Evolutionary conservation across 2,797 vertebrate genomes (phyloP).

Genomic region (Notoglanidium macrostoma): DNA sequence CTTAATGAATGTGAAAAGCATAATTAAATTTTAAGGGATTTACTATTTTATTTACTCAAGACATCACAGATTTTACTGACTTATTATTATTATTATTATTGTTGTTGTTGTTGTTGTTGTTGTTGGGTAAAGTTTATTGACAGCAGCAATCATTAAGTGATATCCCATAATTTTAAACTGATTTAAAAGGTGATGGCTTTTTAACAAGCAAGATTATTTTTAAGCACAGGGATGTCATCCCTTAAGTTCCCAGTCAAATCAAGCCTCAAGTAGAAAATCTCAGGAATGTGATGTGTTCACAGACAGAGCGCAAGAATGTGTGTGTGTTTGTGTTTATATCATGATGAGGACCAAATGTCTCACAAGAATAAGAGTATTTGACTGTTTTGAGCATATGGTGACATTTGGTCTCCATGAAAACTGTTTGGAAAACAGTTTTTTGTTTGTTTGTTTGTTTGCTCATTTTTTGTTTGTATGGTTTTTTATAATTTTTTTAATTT

Average conservation of each 20-base stretch:
- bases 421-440: too few relatives aligned
- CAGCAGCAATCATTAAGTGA: too few relatives aligned
- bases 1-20: too few relatives aligned
- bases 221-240: not conserved
- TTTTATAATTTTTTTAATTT: not conserved
- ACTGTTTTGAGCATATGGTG: not conserved
- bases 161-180: not conserved
- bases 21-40: not conserved
- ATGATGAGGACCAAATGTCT: not conserved
- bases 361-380: not conserved
- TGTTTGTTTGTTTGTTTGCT: too few relatives aligned
- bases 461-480: too few relatives aligned
- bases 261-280: not conserved
- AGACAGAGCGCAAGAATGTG: not conserved
- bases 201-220: too few relatives aligned
- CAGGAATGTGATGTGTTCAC: slow-evolving; percentile 38
- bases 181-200: not conserved
- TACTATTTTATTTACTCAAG: not conserved
- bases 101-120: not conserved
- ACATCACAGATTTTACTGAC: not conserved
- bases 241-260: not conserved
- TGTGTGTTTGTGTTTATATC: not conserved
- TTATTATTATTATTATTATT: not conserved
- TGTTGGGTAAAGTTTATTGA: not conserved
- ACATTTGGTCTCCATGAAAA: not conserved